These are phyloP conservation scores for Laothoe populi DNA, from an alignment of 2,888 invertebrate genomes.

Conservation along the genomic window DNA sequence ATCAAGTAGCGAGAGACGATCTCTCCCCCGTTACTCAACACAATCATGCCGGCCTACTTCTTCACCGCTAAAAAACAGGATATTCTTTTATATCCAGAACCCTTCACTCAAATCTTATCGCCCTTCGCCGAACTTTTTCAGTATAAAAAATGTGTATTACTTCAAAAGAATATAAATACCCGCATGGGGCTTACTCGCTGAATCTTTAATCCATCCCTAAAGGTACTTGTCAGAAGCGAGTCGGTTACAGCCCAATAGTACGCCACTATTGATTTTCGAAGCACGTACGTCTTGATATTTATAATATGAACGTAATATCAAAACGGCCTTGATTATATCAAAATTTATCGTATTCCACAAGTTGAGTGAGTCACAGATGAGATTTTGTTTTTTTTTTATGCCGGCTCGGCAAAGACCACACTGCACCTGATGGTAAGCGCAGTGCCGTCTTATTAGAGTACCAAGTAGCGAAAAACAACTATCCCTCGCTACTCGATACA, in stretches of 20 bases:
- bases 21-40: too few species aligned
- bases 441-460: too few species aligned
- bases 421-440: too few species aligned
- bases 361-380: not conserved
- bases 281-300: slow-evolving; percentile 8
- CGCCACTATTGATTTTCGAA: not conserved
- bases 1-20: too few species aligned
- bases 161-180: slow-evolving; percentile 24
- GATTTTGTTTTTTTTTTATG: too few species aligned
- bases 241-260: not conserved
- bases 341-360: not conserved
- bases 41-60: too few species aligned
- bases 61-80: too few species aligned
- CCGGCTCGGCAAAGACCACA: too few species aligned
- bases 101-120: not conserved
- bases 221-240: slow-evolving; percentile 5
- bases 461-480: too few species aligned
- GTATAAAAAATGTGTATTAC: slow-evolving; percentile 18
- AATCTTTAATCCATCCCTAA: slow-evolving; percentile 20
- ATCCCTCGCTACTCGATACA: too few species aligned
- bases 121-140: not conserved
- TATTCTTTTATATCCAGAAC: not conserved
- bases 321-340: not conserved
- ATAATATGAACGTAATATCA: slow-evolving; percentile 6
- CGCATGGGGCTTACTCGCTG: slow-evolving; percentile 7